phyloP scores from a whole-genome alignment of 2,797 vertebrate genomes.

The Perodicticus potto region DNA sequence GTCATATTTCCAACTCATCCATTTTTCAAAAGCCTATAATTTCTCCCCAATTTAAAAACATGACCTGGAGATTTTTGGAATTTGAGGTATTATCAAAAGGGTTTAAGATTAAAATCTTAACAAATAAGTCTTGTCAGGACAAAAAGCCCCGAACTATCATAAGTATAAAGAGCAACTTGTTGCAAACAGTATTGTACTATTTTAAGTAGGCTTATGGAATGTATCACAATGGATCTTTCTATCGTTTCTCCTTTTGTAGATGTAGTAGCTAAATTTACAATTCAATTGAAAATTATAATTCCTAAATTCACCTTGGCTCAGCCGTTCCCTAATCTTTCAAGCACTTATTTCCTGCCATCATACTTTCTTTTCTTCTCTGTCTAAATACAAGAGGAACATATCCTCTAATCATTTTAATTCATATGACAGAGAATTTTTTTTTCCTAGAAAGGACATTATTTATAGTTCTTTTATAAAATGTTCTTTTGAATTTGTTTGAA shows the following conservation, averaged over 20 bases:
- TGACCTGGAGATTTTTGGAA: neutral
- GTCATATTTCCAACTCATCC: neutral
- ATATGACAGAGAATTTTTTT: neutral
- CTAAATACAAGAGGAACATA: neutral
- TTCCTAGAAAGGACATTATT: conserved; percentile 16
- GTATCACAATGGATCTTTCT: conserved; percentile 42
- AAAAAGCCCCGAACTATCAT: neutral
- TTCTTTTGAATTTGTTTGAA: neutral
- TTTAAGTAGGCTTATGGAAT: conserved; percentile 36
- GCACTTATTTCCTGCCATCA: neutral
- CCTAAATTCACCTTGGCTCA: neutral
- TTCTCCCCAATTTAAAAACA: conserved; percentile 33
- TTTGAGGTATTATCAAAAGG: conserved; percentile 61
- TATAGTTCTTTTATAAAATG: neutral
- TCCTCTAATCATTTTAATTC: conserved; percentile 46
- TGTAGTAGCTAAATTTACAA: conserved; percentile 51
- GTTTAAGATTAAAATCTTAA: conserved; percentile 62
- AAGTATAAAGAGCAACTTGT: conserved; percentile 57
- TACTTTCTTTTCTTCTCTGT: neutral
- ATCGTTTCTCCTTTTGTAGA: conserved; percentile 46
- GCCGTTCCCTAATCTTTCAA: conserved; percentile 7
- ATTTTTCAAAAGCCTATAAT: neutral
- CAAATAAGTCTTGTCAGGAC: conserved; percentile 35
- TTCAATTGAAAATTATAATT: conserved; percentile 38
- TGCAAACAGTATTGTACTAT: neutral